Evolutionary conservation across 2,113 vertebrate genomes (phyloP), one percentile per base, ranked within the genome.

Genomic region (Ibidorhyncha struthersii): DNA sequence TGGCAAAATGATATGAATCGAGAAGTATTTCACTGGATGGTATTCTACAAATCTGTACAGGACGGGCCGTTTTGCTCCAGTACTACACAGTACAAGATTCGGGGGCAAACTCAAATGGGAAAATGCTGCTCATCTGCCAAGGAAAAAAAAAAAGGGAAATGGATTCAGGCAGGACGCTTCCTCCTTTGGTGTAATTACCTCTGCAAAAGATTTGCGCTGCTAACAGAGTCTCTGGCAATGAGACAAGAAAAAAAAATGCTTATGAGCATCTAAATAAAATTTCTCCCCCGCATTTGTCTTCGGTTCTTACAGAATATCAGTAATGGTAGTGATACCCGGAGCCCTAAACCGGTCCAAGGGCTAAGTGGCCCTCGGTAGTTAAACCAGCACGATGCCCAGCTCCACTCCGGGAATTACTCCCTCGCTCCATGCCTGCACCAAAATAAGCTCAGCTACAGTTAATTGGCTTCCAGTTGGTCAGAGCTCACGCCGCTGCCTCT

Each of bases 381-480:
- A 66, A 88, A 86, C 13, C 29, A 81, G 65, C 61, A 36, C 0
- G 8, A 18, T 74, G 49, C 79, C 36, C 47, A 78, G 21, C 61
- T 70, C 45, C 4, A 10, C 76, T 79, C 32, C 5, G 7, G 70
- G 76, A 77, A 67, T 50, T 32, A 59, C 8, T 69, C 34, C 55
- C 16, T 58, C 32, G 69, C 50, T 82, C 67, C 49, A 8, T n/a
- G 49, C 71, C 45, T 70, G 63, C 86, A 81, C 29, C 81, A 73
- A 92, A 94, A 67, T 71, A 66, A 94, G 16, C 86, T 95, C 85
- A 84, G 92, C 90, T 89, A 50, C 82, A 78, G 13, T 92, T 95
- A 93, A 93, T 71, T 97, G 94, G 90, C 82, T 96, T 94, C 82
- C 90, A 92, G 82, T 72, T 90, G 88, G 87, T 88, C 71, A 62